phyloP scores from a whole-genome alignment of 2,797 vertebrate species.

The Kryptolebias ocellatus region DNA sequence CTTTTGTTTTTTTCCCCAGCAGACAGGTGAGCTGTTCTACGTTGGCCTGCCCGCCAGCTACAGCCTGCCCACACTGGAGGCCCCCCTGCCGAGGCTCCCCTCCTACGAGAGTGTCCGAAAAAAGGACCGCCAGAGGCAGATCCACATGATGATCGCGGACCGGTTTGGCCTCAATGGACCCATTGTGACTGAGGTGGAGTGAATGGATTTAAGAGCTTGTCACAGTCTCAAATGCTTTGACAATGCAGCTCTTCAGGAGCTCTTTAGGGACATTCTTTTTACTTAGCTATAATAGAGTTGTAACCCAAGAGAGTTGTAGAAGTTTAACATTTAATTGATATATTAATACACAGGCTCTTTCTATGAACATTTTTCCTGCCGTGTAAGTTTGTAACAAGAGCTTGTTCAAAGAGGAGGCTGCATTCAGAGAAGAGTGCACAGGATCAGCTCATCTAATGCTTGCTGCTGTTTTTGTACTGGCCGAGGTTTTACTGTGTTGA shows the following conservation, averaged over 20 bases:
- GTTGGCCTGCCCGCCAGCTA: slow-evolving; percentile 83
- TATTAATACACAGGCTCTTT: neutral
- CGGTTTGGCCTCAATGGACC: slow-evolving; percentile 82
- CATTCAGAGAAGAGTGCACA: slow-evolving; percentile 45
- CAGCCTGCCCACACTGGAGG: slow-evolving; percentile 76
- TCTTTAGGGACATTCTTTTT: neutral
- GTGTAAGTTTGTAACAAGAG: slow-evolving; percentile 53
- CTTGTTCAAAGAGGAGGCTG: slow-evolving; percentile 47
- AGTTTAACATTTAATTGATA: neutral
- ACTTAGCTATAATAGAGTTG: too few species aligned
- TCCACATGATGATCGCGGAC: slow-evolving; percentile 86
- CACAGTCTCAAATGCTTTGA: slow-evolving; percentile 21
- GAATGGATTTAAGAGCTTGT: slow-evolving; percentile 32
- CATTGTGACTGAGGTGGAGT: slow-evolving; percentile 75
- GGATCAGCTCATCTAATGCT: slow-evolving; percentile 43
- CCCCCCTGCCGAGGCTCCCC: slow-evolving; percentile 79
- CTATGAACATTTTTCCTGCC: slow-evolving; percentile 24
- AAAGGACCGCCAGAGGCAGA: slow-evolving; percentile 87
- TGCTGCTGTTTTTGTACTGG: slow-evolving; percentile 34
- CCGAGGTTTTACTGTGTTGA: slow-evolving; percentile 69
- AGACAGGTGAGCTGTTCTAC: slow-evolving; percentile 83
- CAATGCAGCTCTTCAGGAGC: slow-evolving; percentile 32
- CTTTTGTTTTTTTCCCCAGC: slow-evolving; percentile 15
- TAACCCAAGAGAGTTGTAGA: too few species aligned
- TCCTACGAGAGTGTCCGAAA: slow-evolving; percentile 87